A percentile compares a stretch with the other conserved stretches of the same genome.
phyloP scores from a whole-genome alignment of 2,888 invertebrate genomes.

The Drosophila atripex region DNA sequence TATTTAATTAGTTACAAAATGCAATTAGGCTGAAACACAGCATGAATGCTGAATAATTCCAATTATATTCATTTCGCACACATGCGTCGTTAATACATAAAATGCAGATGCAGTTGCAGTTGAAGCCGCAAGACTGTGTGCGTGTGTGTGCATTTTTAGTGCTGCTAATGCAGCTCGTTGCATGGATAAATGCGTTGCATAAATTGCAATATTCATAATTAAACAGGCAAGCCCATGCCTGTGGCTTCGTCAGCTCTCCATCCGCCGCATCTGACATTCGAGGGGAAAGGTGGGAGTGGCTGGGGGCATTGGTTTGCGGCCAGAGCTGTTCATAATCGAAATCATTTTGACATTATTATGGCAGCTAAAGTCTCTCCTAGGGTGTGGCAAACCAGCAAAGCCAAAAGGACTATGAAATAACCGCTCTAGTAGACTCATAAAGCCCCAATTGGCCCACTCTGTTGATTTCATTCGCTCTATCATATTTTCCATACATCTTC shows the following conservation, averaged over 20 bases:
- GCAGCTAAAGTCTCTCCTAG: constrained; percentile 8
- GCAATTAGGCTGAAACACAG: constrained; percentile 54
- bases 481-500: constrained; percentile 5
- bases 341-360: constrained; percentile 31
- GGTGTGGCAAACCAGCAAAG: constrained; percentile 2
- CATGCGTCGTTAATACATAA: constrained; percentile 47
- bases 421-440: constrained; percentile 7
- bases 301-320: constrained; percentile 19
- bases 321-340: constrained; percentile 38
- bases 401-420: constrained; percentile 10
- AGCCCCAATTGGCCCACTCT: background rate
- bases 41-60: constrained; percentile 58
- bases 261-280: background rate
- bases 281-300: constrained; percentile 2
- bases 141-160: constrained; percentile 39
- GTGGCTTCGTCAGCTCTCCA: constrained; percentile 30
- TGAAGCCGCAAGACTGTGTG: constrained; percentile 16
- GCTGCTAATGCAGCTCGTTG: constrained; percentile 53
- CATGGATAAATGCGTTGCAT: constrained; percentile 47
- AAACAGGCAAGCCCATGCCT: constrained; percentile 46
- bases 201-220: constrained; percentile 68
- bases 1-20: constrained; percentile 64
- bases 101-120: constrained; percentile 31
- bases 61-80: constrained; percentile 54
- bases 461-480: constrained; percentile 10